Base-by-base conservation (phyloP, 2,888 invertebrate genomes). In the Chymomyza fuscimana region DNA sequence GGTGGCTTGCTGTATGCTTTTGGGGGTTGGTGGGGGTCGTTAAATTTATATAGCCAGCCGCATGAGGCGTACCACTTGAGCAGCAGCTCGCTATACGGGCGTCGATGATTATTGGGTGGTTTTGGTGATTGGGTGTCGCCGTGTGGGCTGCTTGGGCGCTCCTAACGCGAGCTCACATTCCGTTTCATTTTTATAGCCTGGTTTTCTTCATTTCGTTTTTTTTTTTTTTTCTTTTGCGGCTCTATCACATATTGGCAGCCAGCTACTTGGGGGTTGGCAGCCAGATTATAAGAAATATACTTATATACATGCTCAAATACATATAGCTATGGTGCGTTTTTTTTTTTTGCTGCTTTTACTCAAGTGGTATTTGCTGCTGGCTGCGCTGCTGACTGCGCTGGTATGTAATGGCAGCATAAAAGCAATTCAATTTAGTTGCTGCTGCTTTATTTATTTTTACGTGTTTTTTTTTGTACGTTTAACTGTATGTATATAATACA, bases 51-150 rank as follows among this genome's bases (percentile, higher is more conserved):
- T 58, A 54, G 54, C 54, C 54, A 19, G 16, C 54, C 16, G 16
- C 22, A n/a, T n/a, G 52, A 19, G 16, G 52, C 22, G 16, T 5
- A 22, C 19, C 54, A 22, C 22, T 22, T 54, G 54, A 16, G 16
- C 32, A 32, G 56, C 19, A 19, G 19, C 19, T 5, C 12, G 51
- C 9, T 51, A 5, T n/a, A 12, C 60, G n/a, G 77, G 80, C 77
- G 78, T 74, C 77, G 80, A 79, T 79, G 78, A 79, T 79, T 79
- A 79, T 80, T 80, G 81, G 81, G 81, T 78, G 80, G 71, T 63
- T 66, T 71, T 70, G 60, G 22, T 52, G 25, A 58, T 62, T 65
- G 61, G 64, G 61, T 58, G 64, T 54, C 58, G 58, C 25, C 58
- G 15, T 25, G 65, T 52, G 60, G 60, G 40, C 25, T 61, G 61